Evolutionary conservation across 2,888 invertebrate species (phyloP).

Genomic region (Stegophylla sp.): DNA sequence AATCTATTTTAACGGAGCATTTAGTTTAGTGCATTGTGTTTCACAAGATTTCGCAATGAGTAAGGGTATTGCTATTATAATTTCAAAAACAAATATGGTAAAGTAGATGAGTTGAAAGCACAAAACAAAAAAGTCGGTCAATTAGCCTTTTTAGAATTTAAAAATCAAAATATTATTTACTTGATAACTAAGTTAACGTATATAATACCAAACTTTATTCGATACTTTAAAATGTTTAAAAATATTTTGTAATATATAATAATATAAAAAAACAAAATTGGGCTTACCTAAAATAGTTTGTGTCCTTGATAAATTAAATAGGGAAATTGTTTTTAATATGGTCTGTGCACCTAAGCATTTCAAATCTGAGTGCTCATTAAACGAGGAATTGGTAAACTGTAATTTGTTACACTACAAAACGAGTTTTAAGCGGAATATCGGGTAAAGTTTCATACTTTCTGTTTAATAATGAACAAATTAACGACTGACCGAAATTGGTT

Average conservation of each 20-base stretch:
- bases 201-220: neutral
- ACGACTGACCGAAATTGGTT: constrained; percentile 31
- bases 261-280: neutral
- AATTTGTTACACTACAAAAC: no score
- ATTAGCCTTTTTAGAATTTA: neutral
- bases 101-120: neutral
- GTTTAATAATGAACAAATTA: neutral
- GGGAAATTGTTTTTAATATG: neutral
- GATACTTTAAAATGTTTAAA: neutral
- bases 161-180: neutral
- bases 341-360: no score
- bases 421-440: no score
- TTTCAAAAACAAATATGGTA: neutral
- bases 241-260: neutral
- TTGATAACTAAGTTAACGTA: neutral
- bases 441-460: neutral
- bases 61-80: neutral
- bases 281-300: neutral
- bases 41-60: neutral
- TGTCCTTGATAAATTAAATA: neutral
- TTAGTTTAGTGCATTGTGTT: neutral
- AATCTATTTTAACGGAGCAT: neutral
- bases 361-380: no score
- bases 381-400: neutral
- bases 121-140: neutral